Conservation (phyloP, 2,797 vertebrate genomes). For the Typhlichthys subterraneus region DNA sequence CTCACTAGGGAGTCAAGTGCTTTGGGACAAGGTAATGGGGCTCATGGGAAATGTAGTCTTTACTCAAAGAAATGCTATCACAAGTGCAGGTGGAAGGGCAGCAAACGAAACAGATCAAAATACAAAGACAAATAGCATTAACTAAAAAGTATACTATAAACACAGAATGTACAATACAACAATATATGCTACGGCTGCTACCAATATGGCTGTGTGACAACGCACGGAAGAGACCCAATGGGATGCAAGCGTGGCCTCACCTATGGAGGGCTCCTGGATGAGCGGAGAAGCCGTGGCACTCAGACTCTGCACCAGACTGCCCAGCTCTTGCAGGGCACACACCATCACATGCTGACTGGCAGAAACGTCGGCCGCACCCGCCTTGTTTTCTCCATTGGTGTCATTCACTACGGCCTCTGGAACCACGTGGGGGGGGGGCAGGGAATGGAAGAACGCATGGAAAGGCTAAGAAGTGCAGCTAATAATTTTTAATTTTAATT, state of each 20-base stretch:
- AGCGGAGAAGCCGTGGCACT: slow-evolving; percentile 95
- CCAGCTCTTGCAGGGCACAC: slow-evolving; percentile 94
- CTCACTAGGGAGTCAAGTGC: background rate
- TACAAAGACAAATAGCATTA: no score
- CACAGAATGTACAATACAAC: no score
- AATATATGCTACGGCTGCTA: background rate
- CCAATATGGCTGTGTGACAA: slow-evolving; percentile 16
- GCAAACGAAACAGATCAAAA: no score
- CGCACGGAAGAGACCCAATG: background rate
- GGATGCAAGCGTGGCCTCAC: slow-evolving; percentile 58
- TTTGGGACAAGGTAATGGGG: no score
- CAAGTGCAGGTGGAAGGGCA: no score
- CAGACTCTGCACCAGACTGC: slow-evolving; percentile 95
- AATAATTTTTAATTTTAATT: no score
- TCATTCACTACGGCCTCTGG: slow-evolving; percentile 96
- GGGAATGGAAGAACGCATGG: no score
- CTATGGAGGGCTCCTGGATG: slow-evolving; percentile 95
- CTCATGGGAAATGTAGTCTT: no score
- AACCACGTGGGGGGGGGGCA: slow-evolving; percentile 14
- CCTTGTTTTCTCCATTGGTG: slow-evolving; percentile 91
- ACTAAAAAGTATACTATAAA: no score
- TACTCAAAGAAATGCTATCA: no score
- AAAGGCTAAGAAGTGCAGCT: no score
- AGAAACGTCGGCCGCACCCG: slow-evolving; percentile 89
- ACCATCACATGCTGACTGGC: slow-evolving; percentile 99